Evolutionary conservation across 2,113 vertebrate genomes (phyloP).

Genomic region (Agapornis roseicollis): DNA sequence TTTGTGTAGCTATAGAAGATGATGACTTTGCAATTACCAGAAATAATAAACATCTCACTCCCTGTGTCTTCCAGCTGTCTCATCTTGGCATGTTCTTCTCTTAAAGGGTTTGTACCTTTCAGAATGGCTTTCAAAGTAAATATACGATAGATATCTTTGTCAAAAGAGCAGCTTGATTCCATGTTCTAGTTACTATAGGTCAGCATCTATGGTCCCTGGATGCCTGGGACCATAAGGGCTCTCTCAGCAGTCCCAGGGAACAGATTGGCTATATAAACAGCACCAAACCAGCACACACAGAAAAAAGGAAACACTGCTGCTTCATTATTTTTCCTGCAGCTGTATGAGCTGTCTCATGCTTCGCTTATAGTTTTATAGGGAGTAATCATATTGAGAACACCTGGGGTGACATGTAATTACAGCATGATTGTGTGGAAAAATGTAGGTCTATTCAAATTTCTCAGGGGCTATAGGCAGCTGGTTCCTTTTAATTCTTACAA

Average conservation of each 20-base stretch:
- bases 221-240: slow-evolving; percentile 32
- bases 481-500: slow-evolving; percentile 67
- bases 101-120: neutral
- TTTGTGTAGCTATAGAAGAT: neutral
- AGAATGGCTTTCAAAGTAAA: neutral
- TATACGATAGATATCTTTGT: slow-evolving; percentile 34
- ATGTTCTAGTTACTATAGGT: slow-evolving; percentile 16
- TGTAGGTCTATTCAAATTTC: slow-evolving; percentile 70
- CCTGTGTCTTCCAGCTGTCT: neutral
- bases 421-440: slow-evolving; percentile 68
- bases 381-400: slow-evolving; percentile 69
- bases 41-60: neutral
- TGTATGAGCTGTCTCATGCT: slow-evolving; percentile 18
- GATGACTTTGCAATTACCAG: neutral
- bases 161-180: slow-evolving; percentile 19
- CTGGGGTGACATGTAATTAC: slow-evolving; percentile 71
- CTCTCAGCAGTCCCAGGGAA: slow-evolving; percentile 53
- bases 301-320: slow-evolving; percentile 43
- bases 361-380: slow-evolving; percentile 46
- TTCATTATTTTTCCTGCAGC: slow-evolving; percentile 62
- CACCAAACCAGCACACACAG: neutral
- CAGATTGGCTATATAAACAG: slow-evolving; percentile 53
- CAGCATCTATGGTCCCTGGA: slow-evolving; percentile 29
- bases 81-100: neutral
- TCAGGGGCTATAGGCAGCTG: slow-evolving; percentile 63